Evolutionary conservation across 2,888 invertebrate species (phyloP).

Genomic region (Criorhina ranunculi): DNA sequence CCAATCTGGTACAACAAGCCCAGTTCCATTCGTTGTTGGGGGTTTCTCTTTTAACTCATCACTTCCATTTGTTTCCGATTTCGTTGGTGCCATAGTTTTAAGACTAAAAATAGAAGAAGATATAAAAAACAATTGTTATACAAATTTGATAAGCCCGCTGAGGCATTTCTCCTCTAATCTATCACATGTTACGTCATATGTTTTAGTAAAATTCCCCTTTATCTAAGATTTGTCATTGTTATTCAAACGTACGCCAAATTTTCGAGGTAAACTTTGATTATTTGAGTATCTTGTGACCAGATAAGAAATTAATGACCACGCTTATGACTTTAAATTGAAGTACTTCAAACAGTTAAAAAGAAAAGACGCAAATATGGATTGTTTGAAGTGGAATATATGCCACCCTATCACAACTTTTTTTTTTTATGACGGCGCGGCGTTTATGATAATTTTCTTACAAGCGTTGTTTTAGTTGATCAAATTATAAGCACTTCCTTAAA

Average conservation of each 20-base stretch:
- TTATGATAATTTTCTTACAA: too few relatives aligned
- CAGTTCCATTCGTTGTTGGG: not conserved
- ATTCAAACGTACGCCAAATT: not conserved
- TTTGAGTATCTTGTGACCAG: too few relatives aligned
- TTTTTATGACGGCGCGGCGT: too few relatives aligned
- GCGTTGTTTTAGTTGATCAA: too few relatives aligned
- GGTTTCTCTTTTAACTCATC: not conserved
- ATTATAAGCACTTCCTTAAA: too few relatives aligned
- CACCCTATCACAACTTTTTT: too few relatives aligned
- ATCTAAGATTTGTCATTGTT: not conserved
- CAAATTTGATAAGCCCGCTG: not conserved
- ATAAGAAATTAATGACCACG: too few relatives aligned
- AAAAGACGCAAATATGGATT: too few relatives aligned
- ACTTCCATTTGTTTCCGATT: not conserved
- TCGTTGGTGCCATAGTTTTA: slow-evolving; percentile 26
- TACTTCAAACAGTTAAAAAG: too few relatives aligned
- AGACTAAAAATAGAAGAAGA: not conserved
- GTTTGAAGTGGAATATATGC: too few relatives aligned
- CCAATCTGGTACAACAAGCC: slow-evolving; percentile 56
- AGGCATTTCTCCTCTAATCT: not conserved
- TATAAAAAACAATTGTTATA: not conserved
- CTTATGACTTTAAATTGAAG: too few relatives aligned
- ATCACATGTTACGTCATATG: not conserved
- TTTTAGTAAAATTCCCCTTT: not conserved
- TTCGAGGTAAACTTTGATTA: too few relatives aligned